These are phyloP conservation scores for Schizopygopsis pylzovi DNA, from an alignment of 2,797 vertebrate genomes.

Conservation along the genomic window DNA sequence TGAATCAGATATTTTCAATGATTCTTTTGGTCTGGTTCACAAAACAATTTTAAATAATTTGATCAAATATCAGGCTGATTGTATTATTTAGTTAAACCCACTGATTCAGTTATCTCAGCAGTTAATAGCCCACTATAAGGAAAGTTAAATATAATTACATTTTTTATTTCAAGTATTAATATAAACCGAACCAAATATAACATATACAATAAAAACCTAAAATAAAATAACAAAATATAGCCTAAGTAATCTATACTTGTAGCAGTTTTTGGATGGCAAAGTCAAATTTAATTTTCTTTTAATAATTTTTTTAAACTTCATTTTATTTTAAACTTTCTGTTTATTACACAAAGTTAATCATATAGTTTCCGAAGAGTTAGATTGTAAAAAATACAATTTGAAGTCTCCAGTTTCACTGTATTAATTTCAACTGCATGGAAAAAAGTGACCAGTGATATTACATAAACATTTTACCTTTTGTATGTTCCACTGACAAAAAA, in stretches of 20 bases:
- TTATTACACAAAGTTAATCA: not conserved
- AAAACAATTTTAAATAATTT: not conserved
- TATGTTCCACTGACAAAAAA: conserved; percentile 13
- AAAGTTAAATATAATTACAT: not conserved
- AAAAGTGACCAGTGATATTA: not conserved
- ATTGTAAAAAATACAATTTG: not conserved
- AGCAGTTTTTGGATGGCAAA: not conserved
- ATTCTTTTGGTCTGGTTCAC: not conserved
- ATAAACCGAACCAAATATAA: not conserved
- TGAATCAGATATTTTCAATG: not conserved
- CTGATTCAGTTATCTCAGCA: not conserved
- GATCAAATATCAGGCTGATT: not conserved
- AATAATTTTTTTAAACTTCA: not conserved
- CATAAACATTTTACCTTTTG: not conserved
- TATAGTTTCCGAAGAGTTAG: not conserved
- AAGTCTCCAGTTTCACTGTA: not conserved
- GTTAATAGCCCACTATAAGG: not conserved
- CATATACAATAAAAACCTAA: not conserved
- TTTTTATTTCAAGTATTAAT: not conserved
- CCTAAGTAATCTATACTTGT: not conserved
- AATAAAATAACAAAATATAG: not conserved
- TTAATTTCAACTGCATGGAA: not conserved
- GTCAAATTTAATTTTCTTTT: not conserved
- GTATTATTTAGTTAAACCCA: not conserved
- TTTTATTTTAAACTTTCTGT: not conserved